Evolutionary conservation across 53 echinoderm and acorn worm species (phyloP).

Genomic region (Zoroaster sp.): DNA sequence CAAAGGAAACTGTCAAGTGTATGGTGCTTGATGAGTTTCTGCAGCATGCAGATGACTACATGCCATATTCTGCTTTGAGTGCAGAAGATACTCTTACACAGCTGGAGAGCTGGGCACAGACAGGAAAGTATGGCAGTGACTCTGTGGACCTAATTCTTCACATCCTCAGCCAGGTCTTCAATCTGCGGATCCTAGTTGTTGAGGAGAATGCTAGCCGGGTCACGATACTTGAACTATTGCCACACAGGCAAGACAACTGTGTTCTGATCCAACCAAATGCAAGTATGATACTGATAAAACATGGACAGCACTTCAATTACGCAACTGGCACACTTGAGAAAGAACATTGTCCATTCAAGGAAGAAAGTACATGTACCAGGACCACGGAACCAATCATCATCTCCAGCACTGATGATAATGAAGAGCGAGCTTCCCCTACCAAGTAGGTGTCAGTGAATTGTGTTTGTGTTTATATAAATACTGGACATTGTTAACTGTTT

Average conservation of each 20-base stretch:
- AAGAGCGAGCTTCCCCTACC: neutral
- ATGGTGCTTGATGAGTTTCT: neutral
- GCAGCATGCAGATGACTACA: neutral
- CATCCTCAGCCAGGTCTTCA: neutral
- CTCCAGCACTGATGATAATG: too few species aligned
- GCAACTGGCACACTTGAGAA: too few species aligned
- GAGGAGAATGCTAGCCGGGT: neutral
- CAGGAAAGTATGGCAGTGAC: constrained; percentile 3
- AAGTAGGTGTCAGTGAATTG: neutral
- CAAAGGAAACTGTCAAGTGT: neutral
- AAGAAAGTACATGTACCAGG: too few species aligned
- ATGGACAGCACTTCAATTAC: neutral
- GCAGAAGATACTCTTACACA: neutral
- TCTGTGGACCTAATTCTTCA: neutral
- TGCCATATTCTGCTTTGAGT: constrained; percentile 21
- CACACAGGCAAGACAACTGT: neutral
- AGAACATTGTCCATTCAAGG: too few species aligned
- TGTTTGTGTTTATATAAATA: neutral
- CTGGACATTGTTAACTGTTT: neutral
- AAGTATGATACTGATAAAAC: neutral
- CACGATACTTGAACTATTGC: neutral
- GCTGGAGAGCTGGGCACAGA: constrained; percentile 3
- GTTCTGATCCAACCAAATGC: neutral
- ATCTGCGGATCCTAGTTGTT: neutral
- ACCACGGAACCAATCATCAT: too few species aligned